These are phyloP conservation scores for Drosophila orena DNA, from an alignment of 1,140 invertebrate species.

Conservation along the genomic window DNA sequence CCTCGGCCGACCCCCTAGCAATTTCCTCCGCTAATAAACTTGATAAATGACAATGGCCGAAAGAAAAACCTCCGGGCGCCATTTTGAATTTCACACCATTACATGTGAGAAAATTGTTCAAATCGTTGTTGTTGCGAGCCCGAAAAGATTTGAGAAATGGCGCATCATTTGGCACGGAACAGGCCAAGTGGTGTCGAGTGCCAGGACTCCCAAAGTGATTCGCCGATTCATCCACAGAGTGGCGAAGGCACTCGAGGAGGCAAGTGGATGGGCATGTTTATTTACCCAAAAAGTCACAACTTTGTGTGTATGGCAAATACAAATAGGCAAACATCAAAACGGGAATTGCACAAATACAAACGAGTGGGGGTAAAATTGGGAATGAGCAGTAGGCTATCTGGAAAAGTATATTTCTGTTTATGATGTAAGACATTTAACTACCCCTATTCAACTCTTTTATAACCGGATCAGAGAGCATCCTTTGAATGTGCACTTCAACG, in stretches of 20 bases:
- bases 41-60: constrained; percentile 72
- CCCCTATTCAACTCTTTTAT: neutral
- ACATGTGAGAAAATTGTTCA: constrained; percentile 47
- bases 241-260: neutral
- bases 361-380: neutral
- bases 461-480: neutral
- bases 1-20: constrained; percentile 14
- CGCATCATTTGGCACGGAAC: constrained; percentile 62
- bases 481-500: neutral
- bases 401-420: neutral
- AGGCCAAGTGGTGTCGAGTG: constrained; percentile 72
- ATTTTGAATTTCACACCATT: constrained; percentile 82
- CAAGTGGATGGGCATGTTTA: constrained; percentile 34
- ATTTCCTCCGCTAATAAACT: constrained; percentile 72
- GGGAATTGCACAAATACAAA: constrained; percentile 60
- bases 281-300: constrained; percentile 72
- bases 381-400: constrained; percentile 6
- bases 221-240: constrained; percentile 56
- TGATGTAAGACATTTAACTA: constrained; percentile 5
- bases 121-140: neutral
- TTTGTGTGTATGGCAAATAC: constrained; percentile 67
- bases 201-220: constrained; percentile 57
- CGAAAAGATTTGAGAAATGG: constrained; percentile 76
- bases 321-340: constrained; percentile 70
- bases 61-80: constrained; percentile 44